phyloP scores from a whole-genome alignment of 2,113 vertebrate species.

The Gila orcuttii region DNA sequence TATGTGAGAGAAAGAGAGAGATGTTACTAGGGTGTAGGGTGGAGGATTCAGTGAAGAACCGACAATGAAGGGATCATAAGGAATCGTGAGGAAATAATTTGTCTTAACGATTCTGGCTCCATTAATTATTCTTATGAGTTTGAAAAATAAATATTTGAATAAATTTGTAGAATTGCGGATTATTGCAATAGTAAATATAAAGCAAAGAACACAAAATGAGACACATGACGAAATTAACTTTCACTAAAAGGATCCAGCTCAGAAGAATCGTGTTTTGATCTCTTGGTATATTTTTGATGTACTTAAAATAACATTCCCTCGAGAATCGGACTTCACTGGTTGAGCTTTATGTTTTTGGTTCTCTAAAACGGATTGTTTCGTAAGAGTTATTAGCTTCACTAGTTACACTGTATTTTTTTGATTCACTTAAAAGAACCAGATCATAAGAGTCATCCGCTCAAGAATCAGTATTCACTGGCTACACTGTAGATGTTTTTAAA shows the following conservation, averaged over 20 bases:
- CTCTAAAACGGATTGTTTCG: not conserved
- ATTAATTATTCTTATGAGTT: not conserved
- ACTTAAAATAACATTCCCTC: not conserved
- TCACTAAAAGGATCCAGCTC: not conserved
- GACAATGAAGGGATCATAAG: not conserved
- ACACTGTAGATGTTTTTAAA: not conserved
- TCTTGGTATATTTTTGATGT: not conserved
- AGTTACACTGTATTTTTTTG: not conserved
- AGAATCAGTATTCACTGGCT: not conserved
- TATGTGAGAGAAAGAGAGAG: not conserved
- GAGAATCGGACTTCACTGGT: not conserved
- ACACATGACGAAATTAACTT: not conserved
- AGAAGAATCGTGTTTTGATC: not conserved
- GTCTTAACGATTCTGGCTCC: not conserved
- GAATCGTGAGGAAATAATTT: not conserved
- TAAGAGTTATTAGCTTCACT: not conserved
- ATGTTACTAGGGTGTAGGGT: not conserved
- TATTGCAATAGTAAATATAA: not conserved
- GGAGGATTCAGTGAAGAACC: not conserved
- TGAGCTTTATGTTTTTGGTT: no score
- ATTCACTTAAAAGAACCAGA: not conserved
- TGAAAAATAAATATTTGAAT: not conserved
- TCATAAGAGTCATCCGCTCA: not conserved
- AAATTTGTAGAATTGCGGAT: not conserved
- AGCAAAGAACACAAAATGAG: not conserved